phyloP scores from a whole-genome alignment of 1,140 invertebrate genomes.

The Drosophila sechellia region DNA sequence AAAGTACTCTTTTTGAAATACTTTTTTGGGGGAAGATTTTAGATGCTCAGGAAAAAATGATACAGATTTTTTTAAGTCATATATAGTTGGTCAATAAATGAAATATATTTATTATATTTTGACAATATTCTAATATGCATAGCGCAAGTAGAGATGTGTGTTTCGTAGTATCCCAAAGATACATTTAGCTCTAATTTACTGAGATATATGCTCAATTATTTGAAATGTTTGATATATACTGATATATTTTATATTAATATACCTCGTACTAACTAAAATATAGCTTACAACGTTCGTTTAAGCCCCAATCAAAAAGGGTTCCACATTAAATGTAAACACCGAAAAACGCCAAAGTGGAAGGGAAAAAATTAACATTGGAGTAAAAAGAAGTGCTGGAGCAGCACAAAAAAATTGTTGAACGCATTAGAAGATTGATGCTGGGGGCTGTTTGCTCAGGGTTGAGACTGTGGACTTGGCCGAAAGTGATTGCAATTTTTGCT shows the following conservation, averaged over 20 bases:
- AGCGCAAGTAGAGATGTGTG: too few relatives aligned
- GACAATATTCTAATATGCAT: too few relatives aligned
- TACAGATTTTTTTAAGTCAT: too few relatives aligned
- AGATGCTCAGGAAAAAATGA: too few relatives aligned
- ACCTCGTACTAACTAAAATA: not conserved
- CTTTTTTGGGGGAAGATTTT: too few relatives aligned
- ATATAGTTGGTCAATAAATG: too few relatives aligned
- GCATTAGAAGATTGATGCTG: slow-evolving; percentile 82
- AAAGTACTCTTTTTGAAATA: not conserved
- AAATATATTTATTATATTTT: too few relatives aligned
- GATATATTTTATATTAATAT: too few relatives aligned
- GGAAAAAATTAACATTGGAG: slow-evolving; percentile 30
- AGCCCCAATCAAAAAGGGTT: slow-evolving; percentile 11
- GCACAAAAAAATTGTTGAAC: slow-evolving; percentile 75
- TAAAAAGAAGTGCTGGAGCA: slow-evolving; percentile 64
- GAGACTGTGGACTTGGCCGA: slow-evolving; percentile 39
- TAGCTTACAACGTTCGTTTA: not conserved
- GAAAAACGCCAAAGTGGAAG: slow-evolving; percentile 27
- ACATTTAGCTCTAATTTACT: too few relatives aligned
- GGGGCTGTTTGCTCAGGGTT: slow-evolving; percentile 67
- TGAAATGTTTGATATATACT: too few relatives aligned
- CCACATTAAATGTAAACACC: slow-evolving; percentile 55
- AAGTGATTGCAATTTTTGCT: slow-evolving; percentile 78
- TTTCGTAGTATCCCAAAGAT: too few relatives aligned
- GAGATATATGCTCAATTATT: too few relatives aligned